Conservation (phyloP, 2,888 invertebrate genomes). For the Pyrrhia umbra region DNA sequence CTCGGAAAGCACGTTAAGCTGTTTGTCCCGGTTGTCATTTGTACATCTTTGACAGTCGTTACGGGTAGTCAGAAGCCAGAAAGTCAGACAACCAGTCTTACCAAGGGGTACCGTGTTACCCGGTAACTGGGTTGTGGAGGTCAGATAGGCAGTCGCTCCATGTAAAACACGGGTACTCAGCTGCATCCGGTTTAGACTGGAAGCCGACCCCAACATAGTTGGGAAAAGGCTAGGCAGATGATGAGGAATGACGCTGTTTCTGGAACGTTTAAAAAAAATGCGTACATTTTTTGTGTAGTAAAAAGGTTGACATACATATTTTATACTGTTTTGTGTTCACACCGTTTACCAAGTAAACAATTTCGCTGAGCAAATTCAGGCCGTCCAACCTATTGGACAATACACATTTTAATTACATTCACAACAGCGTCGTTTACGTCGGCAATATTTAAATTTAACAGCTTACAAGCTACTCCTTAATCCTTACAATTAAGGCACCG, state of each 20-base stretch:
- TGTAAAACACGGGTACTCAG: too few species aligned
- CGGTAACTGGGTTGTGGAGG: too few species aligned
- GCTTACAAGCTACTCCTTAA: slow-evolving; percentile 37
- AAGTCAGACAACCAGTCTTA: too few species aligned
- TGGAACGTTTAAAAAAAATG: not conserved
- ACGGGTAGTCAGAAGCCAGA: too few species aligned
- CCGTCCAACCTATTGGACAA: slow-evolving; percentile 46
- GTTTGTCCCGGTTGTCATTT: too few species aligned
- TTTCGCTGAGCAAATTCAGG: slow-evolving; percentile 25
- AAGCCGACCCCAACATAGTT: too few species aligned
- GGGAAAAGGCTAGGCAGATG: too few species aligned
- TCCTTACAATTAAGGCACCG: slow-evolving; percentile 30
- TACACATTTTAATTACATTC: slow-evolving; percentile 44
- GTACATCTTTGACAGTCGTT: too few species aligned
- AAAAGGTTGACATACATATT: slow-evolving; percentile 11
- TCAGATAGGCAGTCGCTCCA: too few species aligned
- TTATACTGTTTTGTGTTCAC: slow-evolving; percentile 20
- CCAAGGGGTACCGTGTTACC: too few species aligned
- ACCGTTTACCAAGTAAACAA: slow-evolving; percentile 42
- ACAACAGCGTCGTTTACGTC: slow-evolving; percentile 34
- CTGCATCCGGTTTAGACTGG: too few species aligned
- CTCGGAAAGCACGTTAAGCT: too few species aligned
- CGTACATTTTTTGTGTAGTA: not conserved
- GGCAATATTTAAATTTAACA: slow-evolving; percentile 48
- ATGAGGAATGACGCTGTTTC: not conserved